These are phyloP conservation scores for Bombus waltoni DNA, from an alignment of 1,140 invertebrate genomes.

Conservation along the genomic window DNA sequence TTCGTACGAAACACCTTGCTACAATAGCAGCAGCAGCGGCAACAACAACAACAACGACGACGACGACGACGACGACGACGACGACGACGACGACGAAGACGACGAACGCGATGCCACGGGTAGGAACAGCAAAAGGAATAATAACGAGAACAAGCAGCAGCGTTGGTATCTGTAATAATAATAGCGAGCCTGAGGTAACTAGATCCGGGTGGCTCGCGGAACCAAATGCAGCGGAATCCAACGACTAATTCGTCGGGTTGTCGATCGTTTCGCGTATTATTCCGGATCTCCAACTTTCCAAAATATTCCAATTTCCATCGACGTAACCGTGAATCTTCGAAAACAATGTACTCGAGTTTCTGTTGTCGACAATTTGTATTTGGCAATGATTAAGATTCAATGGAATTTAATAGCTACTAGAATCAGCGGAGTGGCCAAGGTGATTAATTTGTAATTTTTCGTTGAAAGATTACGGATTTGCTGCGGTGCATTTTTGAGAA, in stretches of 20 bases:
- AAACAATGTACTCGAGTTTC: too few species aligned
- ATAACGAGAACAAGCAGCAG: conserved; percentile 15
- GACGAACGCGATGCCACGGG: background rate
- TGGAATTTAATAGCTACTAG: too few species aligned
- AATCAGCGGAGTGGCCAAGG: rapidly evolving
- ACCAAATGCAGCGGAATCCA: background rate
- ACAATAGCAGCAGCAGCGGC: conserved; percentile 7
- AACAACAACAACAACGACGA: background rate
- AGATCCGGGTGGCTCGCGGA: background rate
- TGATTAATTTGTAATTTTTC: too few species aligned
- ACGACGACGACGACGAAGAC: background rate
- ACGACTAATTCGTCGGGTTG: background rate
- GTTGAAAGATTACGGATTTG: too few species aligned
- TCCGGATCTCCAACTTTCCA: too few species aligned
- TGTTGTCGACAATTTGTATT: too few species aligned
- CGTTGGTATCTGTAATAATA: conserved; percentile 35
- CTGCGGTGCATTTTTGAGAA: too few species aligned
- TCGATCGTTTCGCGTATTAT: too few species aligned
- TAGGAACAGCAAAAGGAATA: background rate
- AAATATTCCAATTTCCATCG: too few species aligned
- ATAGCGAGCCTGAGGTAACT: conserved; percentile 3
- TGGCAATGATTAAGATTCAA: too few species aligned
- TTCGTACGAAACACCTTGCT: conserved; percentile 26
- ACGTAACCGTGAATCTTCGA: too few species aligned
- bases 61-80: background rate